Conservation (phyloP, 2,888 invertebrate species). For the Lasioglossum vierecki region DNA sequence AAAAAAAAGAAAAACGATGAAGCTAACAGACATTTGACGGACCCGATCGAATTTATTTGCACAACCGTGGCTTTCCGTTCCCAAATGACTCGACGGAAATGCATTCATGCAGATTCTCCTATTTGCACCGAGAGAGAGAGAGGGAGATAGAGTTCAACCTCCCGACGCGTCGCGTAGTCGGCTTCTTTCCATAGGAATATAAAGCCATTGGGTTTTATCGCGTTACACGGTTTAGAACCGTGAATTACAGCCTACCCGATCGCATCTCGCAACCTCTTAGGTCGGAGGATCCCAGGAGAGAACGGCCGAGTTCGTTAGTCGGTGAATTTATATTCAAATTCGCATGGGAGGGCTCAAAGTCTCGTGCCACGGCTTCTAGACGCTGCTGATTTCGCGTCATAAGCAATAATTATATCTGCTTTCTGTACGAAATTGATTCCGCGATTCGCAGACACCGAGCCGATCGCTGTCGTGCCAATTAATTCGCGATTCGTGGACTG, state of each 20-base stretch:
- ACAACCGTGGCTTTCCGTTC: constrained; percentile 4
- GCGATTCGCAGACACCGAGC: background rate
- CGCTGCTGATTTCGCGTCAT: background rate
- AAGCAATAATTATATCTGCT: background rate
- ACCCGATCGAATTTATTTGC: constrained; percentile 23
- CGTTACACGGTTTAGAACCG: constrained; percentile 37
- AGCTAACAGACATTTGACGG: background rate
- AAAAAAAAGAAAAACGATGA: constrained; percentile 21
- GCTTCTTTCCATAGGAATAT: constrained; percentile 40
- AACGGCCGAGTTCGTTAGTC: constrained; percentile 56
- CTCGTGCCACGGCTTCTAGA: background rate
- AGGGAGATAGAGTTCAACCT: background rate
- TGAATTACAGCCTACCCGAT: constrained; percentile 42
- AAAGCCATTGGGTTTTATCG: constrained; percentile 41
- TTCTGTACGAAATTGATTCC: background rate
- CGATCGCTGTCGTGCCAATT: background rate
- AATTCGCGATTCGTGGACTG: background rate
- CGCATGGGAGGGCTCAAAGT: constrained; percentile 4
- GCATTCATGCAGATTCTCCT: constrained; percentile 59
- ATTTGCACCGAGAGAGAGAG: constrained; percentile 38
- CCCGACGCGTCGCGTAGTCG: constrained; percentile 8
- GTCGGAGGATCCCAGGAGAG: constrained; percentile 14
- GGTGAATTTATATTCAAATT: constrained; percentile 70
- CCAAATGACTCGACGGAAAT: constrained; percentile 40
- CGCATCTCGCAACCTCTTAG: constrained; percentile 38